phyloP scores from a whole-genome alignment of 2,113 vertebrate genomes.

The Phylloscopus trochiloides region DNA sequence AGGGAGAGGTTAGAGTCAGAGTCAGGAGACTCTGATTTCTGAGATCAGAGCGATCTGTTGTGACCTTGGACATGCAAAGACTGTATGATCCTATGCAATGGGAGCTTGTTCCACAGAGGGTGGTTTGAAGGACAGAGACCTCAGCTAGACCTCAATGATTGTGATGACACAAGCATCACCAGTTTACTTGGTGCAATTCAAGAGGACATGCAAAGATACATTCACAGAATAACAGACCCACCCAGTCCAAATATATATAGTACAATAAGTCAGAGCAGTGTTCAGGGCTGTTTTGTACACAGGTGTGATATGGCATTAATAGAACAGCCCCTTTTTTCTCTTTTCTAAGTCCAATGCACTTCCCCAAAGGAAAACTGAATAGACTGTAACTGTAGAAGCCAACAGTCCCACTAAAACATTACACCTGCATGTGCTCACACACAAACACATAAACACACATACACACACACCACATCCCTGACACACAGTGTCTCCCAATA shows the following conservation, averaged over 20 bases:
- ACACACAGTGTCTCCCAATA: not conserved
- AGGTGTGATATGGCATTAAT: not conserved
- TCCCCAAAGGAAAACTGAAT: not conserved
- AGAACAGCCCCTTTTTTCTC: not conserved
- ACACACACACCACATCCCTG: not conserved
- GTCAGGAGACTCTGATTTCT: not conserved
- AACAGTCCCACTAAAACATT: not conserved
- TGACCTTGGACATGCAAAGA: not conserved
- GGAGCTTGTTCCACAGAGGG: not conserved
- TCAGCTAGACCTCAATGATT: not conserved
- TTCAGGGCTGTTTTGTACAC: not conserved
- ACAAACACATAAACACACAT: not conserved
- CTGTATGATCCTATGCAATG: not conserved
- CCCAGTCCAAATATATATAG: not conserved
- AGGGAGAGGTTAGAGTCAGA: not conserved
- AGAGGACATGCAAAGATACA: not conserved
- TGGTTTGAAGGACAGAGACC: not conserved
- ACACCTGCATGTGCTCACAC: not conserved
- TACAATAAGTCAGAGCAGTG: not conserved
- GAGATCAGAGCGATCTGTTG: not conserved
- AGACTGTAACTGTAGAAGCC: not conserved
- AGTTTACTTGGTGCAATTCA: not conserved
- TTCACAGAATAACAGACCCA: not conserved
- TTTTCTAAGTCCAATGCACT: not conserved
- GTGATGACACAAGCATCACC: not conserved